These are phyloP conservation scores for Drosophila emarginata DNA, from an alignment of 2,888 invertebrate genomes.

Conservation along the genomic window DNA sequence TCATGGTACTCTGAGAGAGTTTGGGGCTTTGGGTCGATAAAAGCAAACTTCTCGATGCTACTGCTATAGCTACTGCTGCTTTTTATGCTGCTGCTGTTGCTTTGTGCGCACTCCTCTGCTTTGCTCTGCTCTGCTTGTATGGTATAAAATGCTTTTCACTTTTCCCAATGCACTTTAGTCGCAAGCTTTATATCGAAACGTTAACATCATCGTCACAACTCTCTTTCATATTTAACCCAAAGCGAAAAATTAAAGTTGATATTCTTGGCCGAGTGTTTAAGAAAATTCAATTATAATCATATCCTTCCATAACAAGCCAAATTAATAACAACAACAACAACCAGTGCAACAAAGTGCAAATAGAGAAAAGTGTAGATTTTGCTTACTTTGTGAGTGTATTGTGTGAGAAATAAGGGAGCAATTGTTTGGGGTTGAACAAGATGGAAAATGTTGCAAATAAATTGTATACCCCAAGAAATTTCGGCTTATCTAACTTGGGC, in stretches of 20 bases:
- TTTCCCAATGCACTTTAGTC: slow-evolving; percentile 81
- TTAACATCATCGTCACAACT: slow-evolving; percentile 66
- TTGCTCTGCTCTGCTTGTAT: slow-evolving; percentile 30
- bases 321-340: background rate
- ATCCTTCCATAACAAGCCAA: background rate
- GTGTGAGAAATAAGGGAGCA: background rate
- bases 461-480: background rate
- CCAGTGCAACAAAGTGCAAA: slow-evolving; percentile 11
- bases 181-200: slow-evolving; percentile 80
- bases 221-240: slow-evolving; percentile 26
- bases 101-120: background rate
- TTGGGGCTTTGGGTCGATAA: slow-evolving; percentile 78
- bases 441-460: slow-evolving; percentile 3
- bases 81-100: slow-evolving; percentile 22
- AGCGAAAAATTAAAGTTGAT: slow-evolving; percentile 35
- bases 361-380: background rate
- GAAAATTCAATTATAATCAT: slow-evolving; percentile 5
- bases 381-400: slow-evolving; percentile 13
- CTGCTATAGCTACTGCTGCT: slow-evolving; percentile 22
- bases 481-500: background rate
- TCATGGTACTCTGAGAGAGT: slow-evolving; percentile 27
- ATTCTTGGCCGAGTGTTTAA: slow-evolving; percentile 16
- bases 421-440: background rate
- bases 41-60: slow-evolving; percentile 49
- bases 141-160: slow-evolving; percentile 82